Evolutionary conservation across 2,113 vertebrate species (phyloP).

Genomic region (Sphaerodactylus townsendi): DNA sequence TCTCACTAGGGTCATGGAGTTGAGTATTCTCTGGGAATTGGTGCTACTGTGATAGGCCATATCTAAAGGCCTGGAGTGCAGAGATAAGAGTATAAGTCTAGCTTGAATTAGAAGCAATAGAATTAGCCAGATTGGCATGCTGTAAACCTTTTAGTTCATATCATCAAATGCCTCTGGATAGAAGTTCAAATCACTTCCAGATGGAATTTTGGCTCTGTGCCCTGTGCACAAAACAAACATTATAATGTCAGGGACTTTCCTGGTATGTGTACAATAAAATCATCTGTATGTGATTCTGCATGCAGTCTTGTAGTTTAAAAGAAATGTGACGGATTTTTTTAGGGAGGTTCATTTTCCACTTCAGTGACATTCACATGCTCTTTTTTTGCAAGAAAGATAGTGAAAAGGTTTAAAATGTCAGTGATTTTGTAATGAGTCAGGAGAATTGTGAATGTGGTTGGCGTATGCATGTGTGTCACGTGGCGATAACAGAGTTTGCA

Average conservation of each 20-base stretch:
- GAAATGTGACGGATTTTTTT: constrained; percentile 3
- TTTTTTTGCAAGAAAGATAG: constrained; percentile 27
- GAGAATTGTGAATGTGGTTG: constrained; percentile 9
- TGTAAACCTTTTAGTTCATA: constrained; percentile 66
- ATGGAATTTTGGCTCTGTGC: constrained; percentile 52
- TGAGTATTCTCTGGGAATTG: constrained; percentile 70
- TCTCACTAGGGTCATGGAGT: constrained; percentile 69
- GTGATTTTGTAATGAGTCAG: constrained; percentile 45
- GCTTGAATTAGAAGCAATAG: constrained; percentile 69
- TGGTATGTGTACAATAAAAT: not conserved
- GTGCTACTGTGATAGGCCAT: constrained; percentile 66
- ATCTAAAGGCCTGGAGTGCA: constrained; percentile 71
- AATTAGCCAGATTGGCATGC: constrained; percentile 68
- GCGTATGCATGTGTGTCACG: constrained; percentile 10
- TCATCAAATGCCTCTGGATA: constrained; percentile 64
- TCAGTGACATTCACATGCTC: constrained; percentile 15
- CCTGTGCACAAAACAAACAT: not conserved
- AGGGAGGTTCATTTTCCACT: constrained; percentile 46
- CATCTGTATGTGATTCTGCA: not conserved
- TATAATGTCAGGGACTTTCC: constrained; percentile 42
- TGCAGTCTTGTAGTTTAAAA: fast-evolving
- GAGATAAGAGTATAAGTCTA: constrained; percentile 78
- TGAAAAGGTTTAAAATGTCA: constrained; percentile 49
- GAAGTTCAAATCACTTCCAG: constrained; percentile 60
- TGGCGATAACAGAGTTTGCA: constrained; percentile 26